Base-by-base conservation (phyloP, 2,797 vertebrate species). In the Lycodopsis pacificus region DNA sequence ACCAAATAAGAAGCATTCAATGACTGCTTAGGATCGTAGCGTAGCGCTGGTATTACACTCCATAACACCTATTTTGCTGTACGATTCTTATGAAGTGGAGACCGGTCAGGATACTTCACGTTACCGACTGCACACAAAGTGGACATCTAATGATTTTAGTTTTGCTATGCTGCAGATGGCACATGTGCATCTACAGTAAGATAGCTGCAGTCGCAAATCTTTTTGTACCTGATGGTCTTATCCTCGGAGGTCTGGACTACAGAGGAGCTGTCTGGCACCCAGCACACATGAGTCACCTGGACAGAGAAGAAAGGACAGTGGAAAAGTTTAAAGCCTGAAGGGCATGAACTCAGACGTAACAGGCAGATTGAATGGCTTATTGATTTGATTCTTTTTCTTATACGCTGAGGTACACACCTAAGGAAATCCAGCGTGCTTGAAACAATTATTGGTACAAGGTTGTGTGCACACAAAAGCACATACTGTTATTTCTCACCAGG, bases 281-380 rank as follows among this genome's bases (percentile, higher is more conserved):
- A 99, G 90, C 97, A 98, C 58, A 99, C 90, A 91, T 99, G 97
- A 75, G 98, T 99, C 72, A 99, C 97, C 98, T 99, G 87, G 0
- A 91, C 83, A 87, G 71, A 84, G 71, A 77, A 68, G n/a, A 68
- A 17, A 71, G 63, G 56, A 68, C 77, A 75, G 11, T 73, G 65
- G 44, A 76, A 67, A 82, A 44, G 30, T 79, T 67, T 22, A 59
- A 57, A 79, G 51, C 54, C 66, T 73, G 36, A 15, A 65, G 51
- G 56, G 32, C 22, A 36, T 48, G 59, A 68, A 71, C 59, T 76
- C 17, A 38, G 22, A 77, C 34, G 12, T 30, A 44, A 65, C 65
- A 61, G n/a, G 65, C 30, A 69, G 20, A 53, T 27, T 36, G 27
- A 71, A 56, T 25, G 25, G 12, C 48, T 72, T 68, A 68, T 72